Evolutionary conservation across 2,888 invertebrate genomes (phyloP), one percentile per base, ranked within the genome.

Genomic region (Zhuqinia jingwanae): DNA sequence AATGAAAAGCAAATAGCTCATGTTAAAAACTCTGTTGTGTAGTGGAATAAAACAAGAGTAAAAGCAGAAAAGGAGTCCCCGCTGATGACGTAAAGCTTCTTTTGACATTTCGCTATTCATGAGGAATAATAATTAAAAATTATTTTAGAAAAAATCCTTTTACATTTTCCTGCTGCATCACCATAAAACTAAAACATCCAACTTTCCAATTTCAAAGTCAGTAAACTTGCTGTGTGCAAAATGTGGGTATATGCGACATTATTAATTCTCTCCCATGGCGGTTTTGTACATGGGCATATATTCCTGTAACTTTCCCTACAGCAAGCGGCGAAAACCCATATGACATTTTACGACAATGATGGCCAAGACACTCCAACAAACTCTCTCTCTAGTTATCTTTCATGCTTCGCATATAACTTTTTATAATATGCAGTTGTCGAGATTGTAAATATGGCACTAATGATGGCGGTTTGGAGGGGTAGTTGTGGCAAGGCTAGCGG

Each of bases 281-380:
- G n/a, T 63, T 63, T n/a, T 30, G 27, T 11, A 42, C 6, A n/a
- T 42, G 2, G 25, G 42, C 68, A 36, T 68, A n/a, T n/a, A n/a
- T n/a, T n/a, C n/a, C n/a, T n/a, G n/a, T n/a, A n/a, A n/a, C n/a
- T 42, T 68, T 17, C 17, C 68, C 68, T n/a, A 17, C 42, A 68
- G 68, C 17, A 10, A n/a, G 42, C 42, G 17, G 56, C 11, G 56
- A 25, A 15, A 27, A 27, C 25, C 60, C 60, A 27, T 60, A 60
- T 27, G 13, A 60, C 60, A 60, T n/a, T n/a, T n/a, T n/a, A n/a
- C 60, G 27, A 60, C 60, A n/a, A 60, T 1, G n/a, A n/a, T n/a
- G n/a, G n/a, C n/a, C n/a, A n/a, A n/a, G 60, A 60, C 25, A 60
- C 60, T 27, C 27, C 1, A 3, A 3, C n/a, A n/a, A n/a, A n/a